Evolutionary conservation across 2,797 vertebrate species (phyloP).

Genomic region (Anolis apletophallus): DNA sequence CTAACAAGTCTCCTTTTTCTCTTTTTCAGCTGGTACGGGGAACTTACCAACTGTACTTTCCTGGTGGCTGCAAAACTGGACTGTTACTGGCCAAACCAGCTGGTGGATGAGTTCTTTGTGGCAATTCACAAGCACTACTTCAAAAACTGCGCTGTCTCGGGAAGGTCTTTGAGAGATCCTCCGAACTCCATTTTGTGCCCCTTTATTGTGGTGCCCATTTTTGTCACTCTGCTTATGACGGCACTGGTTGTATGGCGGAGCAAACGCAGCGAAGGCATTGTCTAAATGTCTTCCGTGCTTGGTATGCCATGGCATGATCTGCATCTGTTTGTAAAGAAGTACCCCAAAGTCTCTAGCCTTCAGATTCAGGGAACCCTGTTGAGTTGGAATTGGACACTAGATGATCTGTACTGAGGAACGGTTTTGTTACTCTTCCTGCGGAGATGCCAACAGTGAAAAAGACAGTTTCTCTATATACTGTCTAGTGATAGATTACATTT

Average conservation of each 20-base stretch:
- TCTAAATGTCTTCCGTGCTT: conserved; percentile 72
- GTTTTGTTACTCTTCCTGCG: neutral
- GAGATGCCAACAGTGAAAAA: too few species aligned
- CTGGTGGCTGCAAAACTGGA: conserved; percentile 81
- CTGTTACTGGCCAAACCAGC: conserved; percentile 92
- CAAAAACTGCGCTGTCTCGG: conserved; percentile 85
- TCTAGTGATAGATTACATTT: neutral
- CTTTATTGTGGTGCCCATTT: conserved; percentile 88
- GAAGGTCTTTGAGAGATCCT: conserved; percentile 87
- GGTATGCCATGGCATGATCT: neutral
- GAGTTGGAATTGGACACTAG: neutral
- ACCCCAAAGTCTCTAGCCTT: neutral
- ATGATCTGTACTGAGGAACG: neutral
- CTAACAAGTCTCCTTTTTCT: neutral
- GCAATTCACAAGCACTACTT: conserved; percentile 89
- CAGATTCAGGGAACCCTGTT: too few species aligned
- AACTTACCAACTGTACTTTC: conserved; percentile 90
- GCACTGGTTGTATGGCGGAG: conserved; percentile 94
- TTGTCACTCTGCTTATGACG: conserved; percentile 91
- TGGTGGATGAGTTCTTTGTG: conserved; percentile 92
- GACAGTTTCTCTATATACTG: neutral
- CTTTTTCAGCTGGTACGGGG: conserved; percentile 84
- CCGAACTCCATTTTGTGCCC: conserved; percentile 88
- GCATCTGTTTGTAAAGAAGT: neutral
- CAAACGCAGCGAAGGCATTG: conserved; percentile 89